Evolutionary conservation across 2,888 invertebrate genomes (phyloP), one percentile per base, ranked within the genome.

Genomic region (Caenorhabditis plicata): DNA sequence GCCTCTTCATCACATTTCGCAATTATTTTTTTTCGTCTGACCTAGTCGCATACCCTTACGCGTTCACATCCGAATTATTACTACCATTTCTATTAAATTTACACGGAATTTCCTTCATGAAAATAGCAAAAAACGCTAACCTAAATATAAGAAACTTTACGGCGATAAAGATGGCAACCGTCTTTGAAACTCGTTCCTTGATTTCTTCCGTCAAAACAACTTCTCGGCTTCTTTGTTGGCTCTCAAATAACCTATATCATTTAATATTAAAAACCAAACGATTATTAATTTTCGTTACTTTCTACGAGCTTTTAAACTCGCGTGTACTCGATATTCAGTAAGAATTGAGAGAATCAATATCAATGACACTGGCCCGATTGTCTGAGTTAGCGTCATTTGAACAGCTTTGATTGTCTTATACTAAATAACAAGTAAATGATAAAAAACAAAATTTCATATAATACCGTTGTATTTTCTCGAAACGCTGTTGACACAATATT

Each of bases 81-180:
- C n/a, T n/a, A n/a, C n/a, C n/a, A n/a, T n/a, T n/a, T n/a, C n/a
- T n/a, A n/a, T n/a, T n/a, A n/a, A n/a, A n/a, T n/a, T n/a, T n/a
- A n/a, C n/a, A n/a, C n/a, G n/a, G n/a, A n/a, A n/a, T n/a, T n/a
- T n/a, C n/a, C n/a, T n/a, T n/a, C n/a, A n/a, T 3, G 8, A 25
- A 32, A 2, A 23, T n/a, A 45, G 7, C 35, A 13, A 27, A 11
- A 13, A 0, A 31, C 17, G 9, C 29, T 39, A 20, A 68, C 77
- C 77, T 58, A 11, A 78, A 57, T 36, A 78, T 75, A 7, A 78
- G 56, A 40, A 78, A 78, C 41, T 78, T 78, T 54, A 77, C 64
- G 5, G 77, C 77, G 47, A 78, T 78, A 47, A 78, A 78, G 20
- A 78, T 73, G 26, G 75, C 73, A 15, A 78, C 75, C n/a, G 75